Conservation (phyloP, 1,140 invertebrate species). For the Sycophaga agraensis region DNA sequence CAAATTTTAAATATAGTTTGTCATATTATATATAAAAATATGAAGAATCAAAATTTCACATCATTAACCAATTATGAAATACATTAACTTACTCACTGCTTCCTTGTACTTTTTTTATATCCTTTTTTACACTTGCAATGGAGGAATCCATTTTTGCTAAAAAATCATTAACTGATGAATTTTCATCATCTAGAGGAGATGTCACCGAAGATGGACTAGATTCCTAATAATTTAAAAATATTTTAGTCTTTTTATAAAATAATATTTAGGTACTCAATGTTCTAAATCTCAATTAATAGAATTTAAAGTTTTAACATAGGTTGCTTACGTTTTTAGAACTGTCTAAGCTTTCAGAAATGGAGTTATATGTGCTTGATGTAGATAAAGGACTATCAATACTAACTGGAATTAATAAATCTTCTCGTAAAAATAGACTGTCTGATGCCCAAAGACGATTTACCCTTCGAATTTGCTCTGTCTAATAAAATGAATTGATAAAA, state of each 20-base stretch:
- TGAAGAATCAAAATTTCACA: no score
- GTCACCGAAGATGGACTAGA: constrained; percentile 50
- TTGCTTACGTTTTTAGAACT: constrained; percentile 36
- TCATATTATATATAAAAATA: no score
- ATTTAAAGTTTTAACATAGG: neutral
- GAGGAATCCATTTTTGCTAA: constrained; percentile 84
- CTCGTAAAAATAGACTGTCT: constrained; percentile 84
- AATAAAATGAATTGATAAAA: constrained; percentile 43
- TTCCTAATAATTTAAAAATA: constrained; percentile 35
- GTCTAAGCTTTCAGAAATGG: constrained; percentile 37
- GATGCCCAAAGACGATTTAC: constrained; percentile 85
- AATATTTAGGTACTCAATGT: neutral
- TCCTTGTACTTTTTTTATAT: constrained; percentile 77
- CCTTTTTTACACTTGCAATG: constrained; percentile 80
- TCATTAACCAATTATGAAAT: no score
- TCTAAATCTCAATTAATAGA: neutral
- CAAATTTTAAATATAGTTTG: no score
- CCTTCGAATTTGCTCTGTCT: constrained; percentile 89
- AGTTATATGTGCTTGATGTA: constrained; percentile 52
- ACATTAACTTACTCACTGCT: constrained; percentile 78
- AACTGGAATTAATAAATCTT: constrained; percentile 79
- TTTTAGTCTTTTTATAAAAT: neutral
- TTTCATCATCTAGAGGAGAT: constrained; percentile 64
- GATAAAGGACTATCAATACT: constrained; percentile 64
- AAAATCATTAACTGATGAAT: constrained; percentile 75